Conservation (phyloP, 2,888 invertebrate genomes). For the Drosophila kokeensis region DNA sequence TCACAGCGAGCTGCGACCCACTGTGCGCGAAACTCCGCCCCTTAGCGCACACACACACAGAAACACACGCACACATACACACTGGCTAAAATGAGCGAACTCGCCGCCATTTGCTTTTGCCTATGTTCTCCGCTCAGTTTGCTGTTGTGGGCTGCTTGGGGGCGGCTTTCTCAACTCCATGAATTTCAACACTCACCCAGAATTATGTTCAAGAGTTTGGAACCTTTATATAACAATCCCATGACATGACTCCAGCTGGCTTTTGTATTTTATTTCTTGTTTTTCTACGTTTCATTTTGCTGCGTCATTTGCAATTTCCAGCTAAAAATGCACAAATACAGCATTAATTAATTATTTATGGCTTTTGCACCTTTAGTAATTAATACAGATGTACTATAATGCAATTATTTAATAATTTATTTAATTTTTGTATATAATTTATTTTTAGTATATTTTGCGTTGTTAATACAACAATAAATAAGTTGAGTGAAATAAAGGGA, state of each 20-base stretch:
- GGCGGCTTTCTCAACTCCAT: conserved; percentile 28
- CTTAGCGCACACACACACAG: conserved; percentile 29
- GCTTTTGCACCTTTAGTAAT: neutral
- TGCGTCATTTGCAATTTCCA: conserved; percentile 69
- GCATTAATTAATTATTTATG: neutral
- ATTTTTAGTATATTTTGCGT: neutral
- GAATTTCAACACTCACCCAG: conserved; percentile 80
- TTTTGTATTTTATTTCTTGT: conserved; percentile 71
- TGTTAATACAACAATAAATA: neutral
- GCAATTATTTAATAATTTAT: neutral
- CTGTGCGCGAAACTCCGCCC: conserved; percentile 77
- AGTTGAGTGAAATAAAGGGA: neutral
- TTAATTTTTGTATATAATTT: neutral
- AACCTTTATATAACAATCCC: conserved; percentile 85
- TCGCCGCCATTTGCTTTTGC: conserved; percentile 70
- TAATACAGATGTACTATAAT: neutral
- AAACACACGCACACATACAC: conserved; percentile 26
- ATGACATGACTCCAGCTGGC: conserved; percentile 84
- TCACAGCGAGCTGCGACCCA: conserved; percentile 49
- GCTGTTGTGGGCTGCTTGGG: conserved; percentile 4
- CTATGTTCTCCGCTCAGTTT: conserved; percentile 15
- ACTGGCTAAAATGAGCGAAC: conserved; percentile 28
- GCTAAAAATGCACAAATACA: conserved; percentile 66
- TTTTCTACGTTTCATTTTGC: conserved; percentile 85
- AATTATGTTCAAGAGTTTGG: conserved; percentile 85